Evolutionary conservation across 2,113 vertebrate genomes (phyloP).

Genomic region (Oryctolagus cuniculus): mOryCun1.1 NC_091436.1:31875001-31875500

Average conservation of each 20-base stretch:
- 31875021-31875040: too few species aligned
- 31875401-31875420: neutral
- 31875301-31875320: neutral
- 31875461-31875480: slow-evolving; percentile 1
- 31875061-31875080: too few species aligned
- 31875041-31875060: too few species aligned
- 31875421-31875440: neutral
- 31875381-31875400: neutral
- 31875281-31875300: neutral
- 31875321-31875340: neutral
- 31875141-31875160: neutral
- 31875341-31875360: neutral
- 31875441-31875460: neutral
- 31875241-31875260: slow-evolving; percentile 23
- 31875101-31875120: too few species aligned
- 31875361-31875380: neutral
- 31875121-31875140: too few species aligned
- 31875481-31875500: neutral
- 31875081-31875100: too few species aligned
- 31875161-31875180: neutral
- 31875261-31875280: neutral
- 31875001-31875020: too few species aligned
- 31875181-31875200: neutral
- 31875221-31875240: slow-evolving; percentile 15
- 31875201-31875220: neutral